Percentiles rank a stretch among this genome's conserved stretches.
phyloP scores from a whole-genome alignment of 1,140 invertebrate genomes.

The Melipona quadrifasciata region DNA sequence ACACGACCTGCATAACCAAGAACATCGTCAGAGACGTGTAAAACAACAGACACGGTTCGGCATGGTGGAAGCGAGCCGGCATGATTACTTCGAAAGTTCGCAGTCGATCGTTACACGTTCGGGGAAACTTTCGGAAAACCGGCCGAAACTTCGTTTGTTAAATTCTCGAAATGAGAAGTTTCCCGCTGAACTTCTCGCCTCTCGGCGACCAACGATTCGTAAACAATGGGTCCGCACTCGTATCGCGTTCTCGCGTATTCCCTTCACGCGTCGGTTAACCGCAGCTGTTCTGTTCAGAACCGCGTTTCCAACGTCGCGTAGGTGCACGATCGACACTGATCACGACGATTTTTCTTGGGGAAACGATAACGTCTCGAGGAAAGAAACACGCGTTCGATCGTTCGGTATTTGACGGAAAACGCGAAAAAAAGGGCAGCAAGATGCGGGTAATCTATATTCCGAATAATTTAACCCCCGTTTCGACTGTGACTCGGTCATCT shows the following conservation, averaged over 20 bases:
- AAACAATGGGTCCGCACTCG: neutral
- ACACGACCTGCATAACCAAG: slow-evolving; percentile 88
- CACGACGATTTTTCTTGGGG: neutral
- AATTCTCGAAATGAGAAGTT: neutral
- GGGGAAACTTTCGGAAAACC: slow-evolving; percentile 30
- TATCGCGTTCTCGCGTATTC: neutral
- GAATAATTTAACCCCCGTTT: neutral
- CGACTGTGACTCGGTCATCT: neutral
- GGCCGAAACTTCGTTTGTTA: neutral
- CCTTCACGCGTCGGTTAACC: neutral
- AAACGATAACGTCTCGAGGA: neutral
- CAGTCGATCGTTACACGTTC: slow-evolving; percentile 58
- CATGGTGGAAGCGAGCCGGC: slow-evolving; percentile 57
- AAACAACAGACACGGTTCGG: slow-evolving; percentile 27
- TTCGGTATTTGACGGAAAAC: neutral
- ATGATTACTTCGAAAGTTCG: slow-evolving; percentile 57
- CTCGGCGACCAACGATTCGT: neutral
- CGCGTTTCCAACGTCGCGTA: neutral
- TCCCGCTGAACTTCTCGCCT: neutral
- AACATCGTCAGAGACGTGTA: slow-evolving; percentile 42
- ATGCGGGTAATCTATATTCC: neutral
- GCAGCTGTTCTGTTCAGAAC: neutral
- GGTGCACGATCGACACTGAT: neutral
- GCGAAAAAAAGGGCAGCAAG: neutral
- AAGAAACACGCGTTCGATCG: neutral